Conservation (phyloP, 2,888 invertebrate species). For the Trisateles emortualis region DNA sequence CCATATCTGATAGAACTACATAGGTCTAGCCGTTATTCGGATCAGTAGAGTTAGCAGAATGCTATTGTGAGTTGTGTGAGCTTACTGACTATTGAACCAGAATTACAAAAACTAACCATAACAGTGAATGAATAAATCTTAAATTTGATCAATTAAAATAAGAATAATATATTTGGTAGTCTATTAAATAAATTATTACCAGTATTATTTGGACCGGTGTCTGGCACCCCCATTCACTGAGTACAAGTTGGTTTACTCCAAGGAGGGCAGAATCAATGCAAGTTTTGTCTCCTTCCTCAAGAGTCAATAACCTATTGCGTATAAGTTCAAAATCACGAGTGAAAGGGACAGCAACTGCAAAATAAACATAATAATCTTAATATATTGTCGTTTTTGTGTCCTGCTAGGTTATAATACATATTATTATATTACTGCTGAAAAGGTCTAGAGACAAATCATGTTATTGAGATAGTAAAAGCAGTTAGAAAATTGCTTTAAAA, state of each 20-base stretch:
- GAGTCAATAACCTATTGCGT: conserved; percentile 90
- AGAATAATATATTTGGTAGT: neutral
- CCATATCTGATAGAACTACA: no score
- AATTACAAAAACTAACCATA: no score
- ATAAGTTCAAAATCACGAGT: conserved; percentile 95
- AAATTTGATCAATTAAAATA: no score
- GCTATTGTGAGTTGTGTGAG: no score
- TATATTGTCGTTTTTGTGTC: no score
- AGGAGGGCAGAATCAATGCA: conserved; percentile 93
- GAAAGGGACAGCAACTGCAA: conserved; percentile 91
- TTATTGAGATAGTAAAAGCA: neutral
- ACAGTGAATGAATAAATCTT: no score
- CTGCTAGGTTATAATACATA: no score
- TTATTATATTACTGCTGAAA: no score
- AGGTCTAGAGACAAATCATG: no score
- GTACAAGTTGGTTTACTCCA: conserved; percentile 92
- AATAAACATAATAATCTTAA: conserved; percentile 3
- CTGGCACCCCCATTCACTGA: conserved; percentile 96
- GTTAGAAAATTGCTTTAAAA: neutral
- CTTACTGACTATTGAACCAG: no score
- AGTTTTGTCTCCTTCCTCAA: conserved; percentile 95
- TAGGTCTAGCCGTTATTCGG: no score
- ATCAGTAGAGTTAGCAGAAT: no score
- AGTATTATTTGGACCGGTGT: conserved; percentile 91
- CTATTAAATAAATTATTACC: conserved; percentile 59